A percentile compares a stretch with the other conserved stretches of the same genome.
These are phyloP conservation scores for Globicephala melas DNA, from an alignment of 2,113 vertebrate genomes.

Conservation along the genomic window DNA sequence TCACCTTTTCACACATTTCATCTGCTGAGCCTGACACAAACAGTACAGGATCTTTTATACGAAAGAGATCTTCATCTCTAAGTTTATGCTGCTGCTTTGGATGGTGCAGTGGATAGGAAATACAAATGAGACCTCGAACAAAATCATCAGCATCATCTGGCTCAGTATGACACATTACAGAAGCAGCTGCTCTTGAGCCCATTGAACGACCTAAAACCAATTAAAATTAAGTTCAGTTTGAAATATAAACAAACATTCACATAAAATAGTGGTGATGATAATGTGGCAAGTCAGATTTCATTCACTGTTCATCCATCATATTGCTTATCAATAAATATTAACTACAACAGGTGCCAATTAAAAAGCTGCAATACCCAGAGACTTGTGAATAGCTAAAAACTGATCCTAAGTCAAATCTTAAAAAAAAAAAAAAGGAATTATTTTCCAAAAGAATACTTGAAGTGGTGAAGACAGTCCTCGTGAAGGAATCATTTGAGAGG, in stretches of 20 bases:
- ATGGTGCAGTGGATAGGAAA: slow-evolving; percentile 93
- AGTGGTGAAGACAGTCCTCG: background rate
- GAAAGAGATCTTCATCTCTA: slow-evolving; percentile 89
- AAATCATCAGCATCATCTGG: slow-evolving; percentile 78
- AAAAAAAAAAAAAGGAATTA: background rate
- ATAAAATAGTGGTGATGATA: background rate
- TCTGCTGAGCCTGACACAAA: slow-evolving; percentile 94
- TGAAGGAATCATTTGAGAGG: slow-evolving; percentile 6
- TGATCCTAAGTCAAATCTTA: background rate
- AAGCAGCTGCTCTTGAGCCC: slow-evolving; percentile 91
- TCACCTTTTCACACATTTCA: slow-evolving; percentile 93
- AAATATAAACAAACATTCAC: slow-evolving; percentile 48
- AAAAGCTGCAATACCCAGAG: background rate
- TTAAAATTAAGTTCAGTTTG: slow-evolving; percentile 51
- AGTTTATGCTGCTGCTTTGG: slow-evolving; percentile 87
- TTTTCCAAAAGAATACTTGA: slow-evolving; percentile 14
- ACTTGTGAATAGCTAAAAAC: background rate
- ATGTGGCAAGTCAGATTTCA: slow-evolving; percentile 12
- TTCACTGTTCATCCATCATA: background rate
- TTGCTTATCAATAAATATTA: background rate
- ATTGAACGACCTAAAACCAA: slow-evolving; percentile 90
- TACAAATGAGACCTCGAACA: slow-evolving; percentile 89
- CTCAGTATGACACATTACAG: slow-evolving; percentile 80
- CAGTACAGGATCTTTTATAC: slow-evolving; percentile 85
- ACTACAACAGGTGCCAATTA: background rate